Evolutionary conservation across 2,113 vertebrate species (phyloP).

Genomic region (Eclectus roratus): DNA sequence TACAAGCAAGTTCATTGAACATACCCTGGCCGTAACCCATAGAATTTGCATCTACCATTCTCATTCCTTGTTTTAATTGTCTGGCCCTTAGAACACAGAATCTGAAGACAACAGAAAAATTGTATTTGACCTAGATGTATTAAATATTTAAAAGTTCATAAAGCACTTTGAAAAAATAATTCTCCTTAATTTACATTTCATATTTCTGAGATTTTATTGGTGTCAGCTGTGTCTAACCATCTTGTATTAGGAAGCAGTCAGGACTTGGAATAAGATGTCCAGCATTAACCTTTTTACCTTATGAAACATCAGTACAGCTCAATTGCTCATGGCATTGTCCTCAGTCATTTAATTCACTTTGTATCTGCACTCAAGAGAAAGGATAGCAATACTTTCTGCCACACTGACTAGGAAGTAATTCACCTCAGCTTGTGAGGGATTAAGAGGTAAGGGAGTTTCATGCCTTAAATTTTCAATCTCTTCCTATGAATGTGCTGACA

Average conservation of each 20-base stretch:
- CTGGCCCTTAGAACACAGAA: neutral
- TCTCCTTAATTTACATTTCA: slow-evolving; percentile 36
- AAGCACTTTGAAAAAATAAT: slow-evolving; percentile 35
- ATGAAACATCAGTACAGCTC: slow-evolving; percentile 12
- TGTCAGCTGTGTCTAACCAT: neutral
- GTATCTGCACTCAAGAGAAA: neutral
- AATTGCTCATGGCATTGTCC: neutral
- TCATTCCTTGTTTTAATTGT: neutral
- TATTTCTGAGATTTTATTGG: neutral
- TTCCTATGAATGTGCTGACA: neutral
- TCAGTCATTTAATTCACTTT: slow-evolving; percentile 41
- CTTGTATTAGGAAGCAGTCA: neutral
- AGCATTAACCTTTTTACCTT: slow-evolving; percentile 42
- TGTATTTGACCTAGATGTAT: neutral
- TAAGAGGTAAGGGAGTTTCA: neutral
- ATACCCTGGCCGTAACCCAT: neutral
- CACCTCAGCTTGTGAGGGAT: neutral
- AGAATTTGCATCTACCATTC: neutral
- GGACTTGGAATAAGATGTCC: neutral
- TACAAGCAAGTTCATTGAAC: neutral
- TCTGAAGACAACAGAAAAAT: neutral
- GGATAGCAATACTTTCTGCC: neutral
- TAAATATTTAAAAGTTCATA: slow-evolving; percentile 30
- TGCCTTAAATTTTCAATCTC: neutral
- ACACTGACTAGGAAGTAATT: neutral